Conservation (phyloP, 2,797 vertebrate species). For the Delichon dasypus region DNA sequence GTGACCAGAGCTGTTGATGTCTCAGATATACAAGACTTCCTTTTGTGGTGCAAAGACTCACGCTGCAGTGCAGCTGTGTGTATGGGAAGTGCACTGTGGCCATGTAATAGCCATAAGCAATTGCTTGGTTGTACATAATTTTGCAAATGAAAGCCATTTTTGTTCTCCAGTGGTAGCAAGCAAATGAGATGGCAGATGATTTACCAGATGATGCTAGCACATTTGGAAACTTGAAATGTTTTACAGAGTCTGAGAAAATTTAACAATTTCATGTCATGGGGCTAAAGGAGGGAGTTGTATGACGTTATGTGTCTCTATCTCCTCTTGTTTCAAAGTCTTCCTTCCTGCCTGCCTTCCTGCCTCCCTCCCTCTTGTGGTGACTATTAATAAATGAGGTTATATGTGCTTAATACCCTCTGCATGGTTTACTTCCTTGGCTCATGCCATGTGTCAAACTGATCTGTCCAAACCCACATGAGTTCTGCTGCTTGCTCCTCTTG, state of each 20-base stretch:
- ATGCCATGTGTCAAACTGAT: background rate
- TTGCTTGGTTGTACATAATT: background rate
- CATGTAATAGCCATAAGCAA: background rate
- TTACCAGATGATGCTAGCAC: background rate
- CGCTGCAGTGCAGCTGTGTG: background rate
- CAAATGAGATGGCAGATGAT: background rate
- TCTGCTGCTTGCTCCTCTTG: background rate
- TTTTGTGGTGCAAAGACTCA: background rate
- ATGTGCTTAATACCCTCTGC: rapidly evolving
- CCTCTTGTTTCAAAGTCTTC: background rate
- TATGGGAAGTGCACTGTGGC: background rate
- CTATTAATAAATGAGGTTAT: background rate
- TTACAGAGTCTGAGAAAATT: background rate
- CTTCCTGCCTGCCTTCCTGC: background rate
- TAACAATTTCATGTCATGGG: background rate
- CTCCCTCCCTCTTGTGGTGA: background rate
- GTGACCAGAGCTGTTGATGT: background rate
- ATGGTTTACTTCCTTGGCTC: background rate
- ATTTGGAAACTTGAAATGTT: background rate
- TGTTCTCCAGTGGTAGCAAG: background rate
- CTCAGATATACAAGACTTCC: background rate
- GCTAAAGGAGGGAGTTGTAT: background rate
- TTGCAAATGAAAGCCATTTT: background rate
- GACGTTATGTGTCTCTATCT: background rate
- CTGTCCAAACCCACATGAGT: background rate